A percentile compares a stretch with the other conserved stretches of the same genome.
Conservation (phyloP, 1,140 invertebrate species). For the Magallana angulata region DNA sequence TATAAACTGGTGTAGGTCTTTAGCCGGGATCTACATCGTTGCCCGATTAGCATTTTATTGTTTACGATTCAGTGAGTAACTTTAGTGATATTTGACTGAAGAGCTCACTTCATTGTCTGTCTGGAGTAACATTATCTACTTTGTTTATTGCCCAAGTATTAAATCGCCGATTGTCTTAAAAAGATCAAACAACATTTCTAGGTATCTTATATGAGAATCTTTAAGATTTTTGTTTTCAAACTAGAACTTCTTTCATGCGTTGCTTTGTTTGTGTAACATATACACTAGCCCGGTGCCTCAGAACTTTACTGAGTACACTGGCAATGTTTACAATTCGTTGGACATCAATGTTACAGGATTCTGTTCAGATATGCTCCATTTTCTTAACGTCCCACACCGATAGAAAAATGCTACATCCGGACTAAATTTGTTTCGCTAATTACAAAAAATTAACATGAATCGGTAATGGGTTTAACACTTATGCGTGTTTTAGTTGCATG, state of each 20-base stretch:
- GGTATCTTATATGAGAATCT: not conserved
- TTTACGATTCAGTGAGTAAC: slow-evolving; percentile 10
- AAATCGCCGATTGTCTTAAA: slow-evolving; percentile 3
- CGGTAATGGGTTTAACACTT: slow-evolving; percentile 33
- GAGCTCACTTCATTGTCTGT: slow-evolving; percentile 1
- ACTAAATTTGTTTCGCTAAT: slow-evolving; percentile 36
- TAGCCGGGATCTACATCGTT: slow-evolving; percentile 8
- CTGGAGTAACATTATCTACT: slow-evolving; percentile 16
- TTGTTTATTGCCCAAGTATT: slow-evolving; percentile 26
- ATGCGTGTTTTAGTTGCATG: slow-evolving; percentile 34
- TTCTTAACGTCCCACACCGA: slow-evolving; percentile 14
- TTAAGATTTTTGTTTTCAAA: slow-evolving; percentile 23
- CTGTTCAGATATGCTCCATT: slow-evolving; percentile 21
- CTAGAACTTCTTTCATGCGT: not conserved
- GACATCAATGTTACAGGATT: not conserved
- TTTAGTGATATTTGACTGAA: not conserved
- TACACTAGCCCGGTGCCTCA: not conserved
- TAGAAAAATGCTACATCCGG: slow-evolving; percentile 18
- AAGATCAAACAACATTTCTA: slow-evolving; percentile 1
- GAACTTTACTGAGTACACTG: not conserved
- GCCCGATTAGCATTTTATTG: slow-evolving; percentile 22
- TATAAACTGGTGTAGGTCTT: slow-evolving; percentile 26
- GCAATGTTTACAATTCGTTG: not conserved
- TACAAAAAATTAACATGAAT: slow-evolving; percentile 25
- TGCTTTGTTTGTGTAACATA: slow-evolving; percentile 12